phyloP scores from a whole-genome alignment of 2,113 vertebrate species.

The Mus pahari region DNA sequence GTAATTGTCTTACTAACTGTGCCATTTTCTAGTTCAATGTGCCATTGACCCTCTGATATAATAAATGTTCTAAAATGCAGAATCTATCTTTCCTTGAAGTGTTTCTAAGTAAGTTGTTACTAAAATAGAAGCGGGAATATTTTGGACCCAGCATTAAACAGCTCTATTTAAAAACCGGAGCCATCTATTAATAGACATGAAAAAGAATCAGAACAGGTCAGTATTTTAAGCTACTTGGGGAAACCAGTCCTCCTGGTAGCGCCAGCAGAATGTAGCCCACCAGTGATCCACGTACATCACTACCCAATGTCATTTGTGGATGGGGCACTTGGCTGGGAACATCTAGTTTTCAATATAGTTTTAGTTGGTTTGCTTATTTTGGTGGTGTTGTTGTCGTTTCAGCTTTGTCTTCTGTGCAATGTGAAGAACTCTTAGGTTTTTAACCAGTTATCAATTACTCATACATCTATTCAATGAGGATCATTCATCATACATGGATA shows the following conservation, averaged over 20 bases:
- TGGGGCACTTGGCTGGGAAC: conserved; percentile 23
- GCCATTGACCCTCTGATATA: neutral
- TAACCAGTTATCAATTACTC: neutral
- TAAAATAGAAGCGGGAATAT: neutral
- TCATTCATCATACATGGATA: neutral
- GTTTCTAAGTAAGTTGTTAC: neutral
- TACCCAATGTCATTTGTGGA: conserved; percentile 43
- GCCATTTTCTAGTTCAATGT: conserved; percentile 31
- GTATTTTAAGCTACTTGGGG: neutral
- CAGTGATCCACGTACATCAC: neutral
- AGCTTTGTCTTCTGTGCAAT: neutral
- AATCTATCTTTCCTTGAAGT: neutral
- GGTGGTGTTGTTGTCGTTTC: neutral
- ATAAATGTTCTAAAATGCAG: neutral
- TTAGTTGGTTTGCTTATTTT: no score
- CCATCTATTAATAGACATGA: conserved; percentile 16
- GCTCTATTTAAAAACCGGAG: conserved; percentile 32
- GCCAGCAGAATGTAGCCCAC: neutral
- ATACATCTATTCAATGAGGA: neutral
- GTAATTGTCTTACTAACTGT: neutral
- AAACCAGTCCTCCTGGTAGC: conserved; percentile 54
- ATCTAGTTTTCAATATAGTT: conserved; percentile 17
- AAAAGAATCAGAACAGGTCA: neutral
- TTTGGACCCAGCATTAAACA: neutral
- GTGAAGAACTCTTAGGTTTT: neutral